These are phyloP conservation scores for Campoplex nolae DNA, from an alignment of 2,888 invertebrate genomes.

Conservation along the genomic window DNA sequence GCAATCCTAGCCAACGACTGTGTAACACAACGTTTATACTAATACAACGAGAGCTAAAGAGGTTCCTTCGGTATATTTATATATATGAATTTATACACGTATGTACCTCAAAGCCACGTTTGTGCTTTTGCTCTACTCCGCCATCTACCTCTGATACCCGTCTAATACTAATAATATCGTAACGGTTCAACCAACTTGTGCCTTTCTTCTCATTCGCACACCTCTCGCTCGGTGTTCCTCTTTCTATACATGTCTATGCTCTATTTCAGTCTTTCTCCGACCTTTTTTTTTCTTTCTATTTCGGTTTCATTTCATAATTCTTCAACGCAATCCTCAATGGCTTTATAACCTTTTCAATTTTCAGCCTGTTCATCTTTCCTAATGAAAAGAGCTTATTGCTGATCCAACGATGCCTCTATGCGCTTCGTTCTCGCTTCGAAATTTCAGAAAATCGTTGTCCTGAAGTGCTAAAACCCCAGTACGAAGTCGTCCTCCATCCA, in stretches of 20 bases:
- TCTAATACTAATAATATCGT: conserved; percentile 49
- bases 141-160: conserved; percentile 36
- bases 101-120: conserved; percentile 15
- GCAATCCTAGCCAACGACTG: conserved; percentile 20
- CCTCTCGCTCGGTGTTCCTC: background rate
- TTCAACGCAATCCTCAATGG: background rate
- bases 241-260: conserved; percentile 6
- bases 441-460: background rate
- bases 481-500: background rate
- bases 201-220: background rate
- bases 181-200: conserved; percentile 49
- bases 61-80: conserved; percentile 3
- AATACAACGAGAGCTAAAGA: conserved; percentile 20
- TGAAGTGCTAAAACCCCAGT: background rate
- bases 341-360: background rate
- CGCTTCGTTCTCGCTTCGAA: background rate
- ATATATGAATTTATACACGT: conserved; percentile 18
- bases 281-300: conserved; percentile 10
- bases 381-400: background rate
- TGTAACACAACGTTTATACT: conserved; percentile 22
- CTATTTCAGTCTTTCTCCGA: conserved; percentile 36
- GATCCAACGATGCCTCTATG: background rate
- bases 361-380: background rate
- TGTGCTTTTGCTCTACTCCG: conserved; percentile 35
- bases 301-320: conserved; percentile 22